A percentile compares a stretch with the other conserved stretches of the same genome.
phyloP scores from a whole-genome alignment of 23 tunicate species.

The Trididemnum miniatum region DNA sequence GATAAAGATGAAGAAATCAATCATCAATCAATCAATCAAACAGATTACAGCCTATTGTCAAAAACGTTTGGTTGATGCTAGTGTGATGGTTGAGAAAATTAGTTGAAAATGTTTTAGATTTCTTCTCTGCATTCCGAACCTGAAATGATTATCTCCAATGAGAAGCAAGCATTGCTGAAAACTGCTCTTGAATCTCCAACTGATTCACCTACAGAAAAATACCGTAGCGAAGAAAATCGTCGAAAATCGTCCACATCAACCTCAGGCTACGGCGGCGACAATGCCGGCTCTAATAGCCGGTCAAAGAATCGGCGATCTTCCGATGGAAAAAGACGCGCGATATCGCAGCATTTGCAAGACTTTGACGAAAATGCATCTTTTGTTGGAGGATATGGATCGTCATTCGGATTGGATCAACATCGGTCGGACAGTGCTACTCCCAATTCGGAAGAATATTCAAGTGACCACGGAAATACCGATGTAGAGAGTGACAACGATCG shows the following conservation, averaged over 20 bases:
- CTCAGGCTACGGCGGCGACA: conserved; percentile 54
- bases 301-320: conserved; percentile 15
- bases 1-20: too few species aligned
- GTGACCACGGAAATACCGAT: conserved; percentile 27
- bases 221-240: background rate
- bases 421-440: conserved; percentile 21
- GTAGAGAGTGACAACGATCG: too few species aligned
- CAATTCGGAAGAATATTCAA: conserved; percentile 10
- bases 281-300: conserved; percentile 2
- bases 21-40: too few species aligned
- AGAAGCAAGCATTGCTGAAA: conserved; percentile 29
- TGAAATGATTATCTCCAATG: background rate
- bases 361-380: conserved; percentile 87
- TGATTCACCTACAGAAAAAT: conserved; percentile 15
- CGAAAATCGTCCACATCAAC: conserved; percentile 36
- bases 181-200: background rate
- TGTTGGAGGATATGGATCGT: conserved; percentile 76
- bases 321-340: conserved; percentile 58
- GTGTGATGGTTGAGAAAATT: too few species aligned
- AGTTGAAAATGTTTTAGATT: too few species aligned
- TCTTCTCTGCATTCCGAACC: background rate
- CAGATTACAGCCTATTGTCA: too few species aligned
- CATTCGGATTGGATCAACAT: conserved; percentile 45
- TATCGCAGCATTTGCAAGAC: conserved; percentile 53
- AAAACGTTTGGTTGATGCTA: too few species aligned